Evolutionary conservation across 2,113 vertebrate species (phyloP), one percentile per base, ranked within the genome.

Genomic region (Paradoxurus hermaphroditus): DNA sequence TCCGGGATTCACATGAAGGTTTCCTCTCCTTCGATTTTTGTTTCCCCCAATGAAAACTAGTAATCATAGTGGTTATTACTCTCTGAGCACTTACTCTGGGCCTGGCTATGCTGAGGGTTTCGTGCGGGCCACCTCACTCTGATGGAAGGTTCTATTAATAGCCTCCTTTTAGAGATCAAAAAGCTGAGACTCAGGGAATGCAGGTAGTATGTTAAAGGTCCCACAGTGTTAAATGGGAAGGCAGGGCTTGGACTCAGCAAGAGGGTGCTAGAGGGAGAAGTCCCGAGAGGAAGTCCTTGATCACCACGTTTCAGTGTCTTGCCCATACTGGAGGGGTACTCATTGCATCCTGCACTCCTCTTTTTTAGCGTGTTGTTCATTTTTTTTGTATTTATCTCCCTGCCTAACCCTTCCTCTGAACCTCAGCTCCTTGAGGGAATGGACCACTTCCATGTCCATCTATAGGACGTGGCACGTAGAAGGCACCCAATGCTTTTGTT

Each of bases 261-360:
- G 56, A 23, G 21, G 56, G 56, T 59, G 19, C 56, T 23, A 59
- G 56, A 59, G 56, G 21, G 6, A 56, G 53, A 59, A 59, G 56
- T 9, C 53, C 29, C 36, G 31, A 93, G 73, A 16, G 10, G 3
- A 31, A 13, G 8, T 72, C 21, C 9, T 67, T 73, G 18, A 3
- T 75, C 2, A 31, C 41, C n/a, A 16, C 25, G 15, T 2, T 5
- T 41, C 15, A 2, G 21, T 39, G 53, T 25, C 23, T 25, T 59
- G 10, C n/a, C 16, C 16, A 21, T 1, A 10, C 7, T 14, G 4
- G 27, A 25, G 1, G 27, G 36, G 1, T 27, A 1, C 6, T n/a
- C 14, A 6, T 27, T 18, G 10, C 9, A 23, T 11, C 21, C 3
- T 31, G 21, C 1, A 2, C 59, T 53, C 29, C 6, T 18, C 34